Evolutionary conservation across 2,113 vertebrate genomes (phyloP).

Genomic region (Smithornis capensis): DNA sequence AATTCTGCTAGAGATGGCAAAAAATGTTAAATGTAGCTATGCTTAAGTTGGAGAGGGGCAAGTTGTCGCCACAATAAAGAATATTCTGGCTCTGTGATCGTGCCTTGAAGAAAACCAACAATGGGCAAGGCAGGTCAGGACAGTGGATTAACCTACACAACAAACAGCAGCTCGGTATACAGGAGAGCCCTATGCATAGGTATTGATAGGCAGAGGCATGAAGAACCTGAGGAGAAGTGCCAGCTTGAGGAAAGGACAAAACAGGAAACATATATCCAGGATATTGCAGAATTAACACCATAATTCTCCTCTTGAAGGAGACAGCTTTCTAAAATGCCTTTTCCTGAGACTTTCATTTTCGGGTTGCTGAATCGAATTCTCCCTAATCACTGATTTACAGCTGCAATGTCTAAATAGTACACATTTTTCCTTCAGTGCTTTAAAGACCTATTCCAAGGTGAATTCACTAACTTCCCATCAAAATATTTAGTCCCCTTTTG

Average conservation of each 20-base stretch:
- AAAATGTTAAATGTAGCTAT: neutral
- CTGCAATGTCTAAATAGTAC: neutral
- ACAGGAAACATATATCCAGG: neutral
- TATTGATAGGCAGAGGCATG: neutral
- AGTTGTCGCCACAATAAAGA: neutral
- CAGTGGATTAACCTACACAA: neutral
- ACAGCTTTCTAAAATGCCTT: constrained; percentile 1
- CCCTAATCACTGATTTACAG: constrained; percentile 27
- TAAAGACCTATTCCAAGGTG: constrained; percentile 19
- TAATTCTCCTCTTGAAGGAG: neutral
- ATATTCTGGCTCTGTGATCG: neutral
- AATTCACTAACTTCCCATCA: neutral
- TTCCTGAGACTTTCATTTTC: neutral
- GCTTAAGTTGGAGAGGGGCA: neutral
- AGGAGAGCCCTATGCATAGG: rapidly evolving
- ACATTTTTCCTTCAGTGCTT: neutral
- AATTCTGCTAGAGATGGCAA: neutral
- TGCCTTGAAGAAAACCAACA: neutral
- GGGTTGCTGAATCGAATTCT: neutral
- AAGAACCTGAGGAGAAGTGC: neutral
- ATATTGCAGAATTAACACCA: neutral
- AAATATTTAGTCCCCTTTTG: neutral
- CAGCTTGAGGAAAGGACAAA: neutral
- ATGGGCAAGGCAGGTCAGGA: rapidly evolving
- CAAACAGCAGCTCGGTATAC: neutral